Evolutionary conservation across 92 coral and sea anemone species (phyloP), one percentile per base, ranked within the genome.

Genomic region (Palythoa grandiflora): DNA sequence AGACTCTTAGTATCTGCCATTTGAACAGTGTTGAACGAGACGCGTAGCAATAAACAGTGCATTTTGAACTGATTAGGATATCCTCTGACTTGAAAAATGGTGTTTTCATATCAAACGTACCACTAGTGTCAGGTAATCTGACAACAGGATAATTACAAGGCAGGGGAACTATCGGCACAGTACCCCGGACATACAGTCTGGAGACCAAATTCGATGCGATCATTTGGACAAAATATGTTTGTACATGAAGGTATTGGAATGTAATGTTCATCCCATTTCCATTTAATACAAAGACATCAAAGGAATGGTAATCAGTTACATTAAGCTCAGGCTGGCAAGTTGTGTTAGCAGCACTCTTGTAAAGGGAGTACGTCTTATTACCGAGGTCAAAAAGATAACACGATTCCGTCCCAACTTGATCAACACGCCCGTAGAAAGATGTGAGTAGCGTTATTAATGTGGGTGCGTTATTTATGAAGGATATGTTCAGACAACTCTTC

Each of bases 341-440:
- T 72, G 92, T 92, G n/a, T 72, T 38, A 2, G 44, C 20, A 10
- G 88, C 52, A 59, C 93, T 94, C 73, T 87, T 91, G 88, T 91
- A 94, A 19, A 94, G 83, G 20, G 38, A 53, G 68, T 88, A 89
- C 1, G 94, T 96, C 53, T 90, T 87, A 78, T 94, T 94, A 10
- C 95, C 93, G 61, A 96, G 87, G 36, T 92, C 93, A 14, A 96
- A 76, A 6, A 96, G 76, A 75, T 93, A 96, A 71, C 98, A 96
- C 11, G 98, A 86, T 40, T 94, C 89, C 35, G 89, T 87, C 3
- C 98, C 98, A 63, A 77, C 81, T 83, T 96, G 96, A 13, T 81
- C 92, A 55, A 96, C 63, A 19, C 78, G 75, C 2, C 94, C 71
- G 39, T 15, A 37, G 51, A 96, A 88, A 8, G 85, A 79, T 1